Base-by-base conservation (phyloP, 2,797 vertebrate genomes). In the Pygocentrus nattereri region DNA sequence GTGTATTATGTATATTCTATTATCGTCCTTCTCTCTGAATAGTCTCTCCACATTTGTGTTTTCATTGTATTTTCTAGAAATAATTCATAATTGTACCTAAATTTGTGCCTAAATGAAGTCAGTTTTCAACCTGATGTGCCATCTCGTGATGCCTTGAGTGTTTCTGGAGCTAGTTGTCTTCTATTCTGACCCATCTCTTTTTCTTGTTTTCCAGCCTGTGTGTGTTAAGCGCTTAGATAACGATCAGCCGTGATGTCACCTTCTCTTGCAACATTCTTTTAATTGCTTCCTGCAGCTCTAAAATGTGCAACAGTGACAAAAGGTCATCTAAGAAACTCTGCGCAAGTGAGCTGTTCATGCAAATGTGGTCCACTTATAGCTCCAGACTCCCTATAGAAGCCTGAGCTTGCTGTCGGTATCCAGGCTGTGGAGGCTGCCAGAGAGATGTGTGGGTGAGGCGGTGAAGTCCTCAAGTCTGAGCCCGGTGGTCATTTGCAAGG, bases 281-380 rank as follows among this genome's bases (percentile, higher is more conserved):
- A 41, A 23, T 73, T 23, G 68, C 23, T 50, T 70, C 44, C 68
- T 12, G 68, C 71, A 54, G 71, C 31, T 73, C 50, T 73, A 44
- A 34, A 74, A 59, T 12, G 21, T 27, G 11, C 50, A 27, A 19
- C 18, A 56, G 13, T 56, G 30, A 74, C n/a, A 7, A 58, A 25
- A 74, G 30, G 54, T 54, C 23, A 25, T 74, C 72, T 59, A 50
- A 54, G 54, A 59, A 41, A 74, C 54, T 56, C 11, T 5, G 15
- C 1, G 34, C 54, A 11, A 10, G 10, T 58, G 71, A 38, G 21
- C 25, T 74, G 23, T 41, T 59, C 72, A 59, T 59, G 31, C 72
- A 74, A 41, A 74, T 59, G 2, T 0, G 31, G 1, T 74, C 25
- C 54, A 59, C n/a, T 49, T 70, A 27, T 27, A 70, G 68, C 41